phyloP scores from a whole-genome alignment of 2,113 vertebrate genomes.

The Pandion haliaetus region DNA sequence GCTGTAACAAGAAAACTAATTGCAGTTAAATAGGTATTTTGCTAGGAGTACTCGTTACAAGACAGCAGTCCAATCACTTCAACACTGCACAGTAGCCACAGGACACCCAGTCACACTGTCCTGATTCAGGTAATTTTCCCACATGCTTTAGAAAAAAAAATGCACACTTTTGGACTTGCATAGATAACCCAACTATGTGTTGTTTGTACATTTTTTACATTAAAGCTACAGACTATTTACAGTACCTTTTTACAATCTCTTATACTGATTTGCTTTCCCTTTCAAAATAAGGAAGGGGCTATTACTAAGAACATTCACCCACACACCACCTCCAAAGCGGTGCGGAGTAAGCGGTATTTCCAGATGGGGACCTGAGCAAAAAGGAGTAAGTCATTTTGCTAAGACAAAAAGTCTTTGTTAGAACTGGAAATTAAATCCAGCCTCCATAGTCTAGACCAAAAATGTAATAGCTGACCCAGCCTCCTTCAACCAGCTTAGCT shows the following conservation, averaged over 20 bases:
- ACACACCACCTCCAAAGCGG: not conserved
- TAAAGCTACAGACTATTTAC: not conserved
- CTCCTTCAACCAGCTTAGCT: not conserved
- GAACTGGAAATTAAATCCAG: not conserved
- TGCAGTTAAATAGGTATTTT: not conserved
- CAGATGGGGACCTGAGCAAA: not conserved
- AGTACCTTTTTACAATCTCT: not conserved
- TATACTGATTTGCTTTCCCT: not conserved
- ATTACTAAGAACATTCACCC: not conserved
- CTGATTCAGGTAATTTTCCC: fast-evolving
- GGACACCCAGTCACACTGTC: not conserved
- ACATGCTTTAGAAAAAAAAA: not conserved
- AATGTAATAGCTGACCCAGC: not conserved
- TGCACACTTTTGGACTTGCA: fast-evolving
- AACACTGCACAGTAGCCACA: fast-evolving
- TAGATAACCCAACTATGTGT: fast-evolving
- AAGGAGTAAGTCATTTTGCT: not conserved
- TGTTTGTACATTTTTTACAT: fast-evolving
- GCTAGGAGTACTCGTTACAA: not conserved
- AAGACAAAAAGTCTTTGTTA: not conserved
- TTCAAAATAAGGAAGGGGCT: not conserved
- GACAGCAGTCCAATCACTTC: not conserved
- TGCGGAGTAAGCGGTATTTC: not conserved
- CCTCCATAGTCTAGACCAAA: not conserved
- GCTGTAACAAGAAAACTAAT: not conserved